These are phyloP conservation scores for Coenonympha glycerion DNA, from an alignment of 2,888 invertebrate genomes.

Conservation along the genomic window DNA sequence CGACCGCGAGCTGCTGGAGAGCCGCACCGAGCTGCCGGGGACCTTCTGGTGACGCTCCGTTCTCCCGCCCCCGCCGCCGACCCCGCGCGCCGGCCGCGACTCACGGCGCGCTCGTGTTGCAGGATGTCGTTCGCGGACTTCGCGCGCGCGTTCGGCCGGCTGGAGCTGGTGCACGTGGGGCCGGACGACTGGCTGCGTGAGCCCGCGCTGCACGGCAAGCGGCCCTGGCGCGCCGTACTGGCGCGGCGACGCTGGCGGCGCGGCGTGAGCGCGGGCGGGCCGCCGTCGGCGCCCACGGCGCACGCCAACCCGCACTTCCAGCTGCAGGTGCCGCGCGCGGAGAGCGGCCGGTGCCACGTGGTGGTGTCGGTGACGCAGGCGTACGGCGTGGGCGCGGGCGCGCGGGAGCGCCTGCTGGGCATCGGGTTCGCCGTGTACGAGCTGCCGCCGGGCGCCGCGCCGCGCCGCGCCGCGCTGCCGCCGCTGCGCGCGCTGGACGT, in stretches of 20 bases:
- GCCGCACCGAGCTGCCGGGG: constrained; percentile 44
- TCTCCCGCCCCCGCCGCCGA: neutral
- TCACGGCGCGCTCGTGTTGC: too few species aligned
- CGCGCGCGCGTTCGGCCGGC: constrained; percentile 78
- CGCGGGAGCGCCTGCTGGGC: constrained; percentile 70
- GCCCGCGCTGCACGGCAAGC: constrained; percentile 78
- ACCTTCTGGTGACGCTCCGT: constrained; percentile 39
- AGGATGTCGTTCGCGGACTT: constrained; percentile 85
- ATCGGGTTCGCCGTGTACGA: constrained; percentile 84
- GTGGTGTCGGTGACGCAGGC: constrained; percentile 83
- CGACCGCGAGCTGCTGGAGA: constrained; percentile 79
- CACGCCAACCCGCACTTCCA: constrained; percentile 70
- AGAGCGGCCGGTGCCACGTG: constrained; percentile 80
- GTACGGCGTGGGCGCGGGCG: constrained; percentile 63
- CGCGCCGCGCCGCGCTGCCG: constrained; percentile 31
- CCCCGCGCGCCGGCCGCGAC: too few species aligned
- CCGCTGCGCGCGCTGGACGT: constrained; percentile 78
- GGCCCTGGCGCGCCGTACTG: constrained; percentile 82
- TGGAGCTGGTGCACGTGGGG: constrained; percentile 84
- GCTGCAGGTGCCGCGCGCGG: constrained; percentile 27
- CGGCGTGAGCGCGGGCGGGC: constrained; percentile 83
- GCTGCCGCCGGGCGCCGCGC: constrained; percentile 71
- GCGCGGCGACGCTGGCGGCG: constrained; percentile 80
- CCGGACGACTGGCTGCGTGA: constrained; percentile 86
- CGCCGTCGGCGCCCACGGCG: constrained; percentile 74